phyloP scores from a whole-genome alignment of 2,888 invertebrate species.

The Cryptops parisi region DNA sequence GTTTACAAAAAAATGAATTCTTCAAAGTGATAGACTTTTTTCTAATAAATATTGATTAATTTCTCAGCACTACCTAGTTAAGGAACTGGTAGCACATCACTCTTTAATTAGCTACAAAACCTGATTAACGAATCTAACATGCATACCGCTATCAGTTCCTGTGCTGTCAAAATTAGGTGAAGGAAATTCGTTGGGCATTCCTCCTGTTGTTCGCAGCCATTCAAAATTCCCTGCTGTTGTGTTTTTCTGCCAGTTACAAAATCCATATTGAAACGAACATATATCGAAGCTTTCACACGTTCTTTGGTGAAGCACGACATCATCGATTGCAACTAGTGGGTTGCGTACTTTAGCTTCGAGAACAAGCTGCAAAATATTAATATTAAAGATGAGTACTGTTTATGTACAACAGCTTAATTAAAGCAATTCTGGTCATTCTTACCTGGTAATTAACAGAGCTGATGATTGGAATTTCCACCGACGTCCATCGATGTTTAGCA shows the following conservation, averaged over 20 bases:
- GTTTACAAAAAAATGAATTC: too few species aligned
- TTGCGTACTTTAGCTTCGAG: background rate
- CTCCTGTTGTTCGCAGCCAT: background rate
- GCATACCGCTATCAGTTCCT: background rate
- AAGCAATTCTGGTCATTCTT: background rate
- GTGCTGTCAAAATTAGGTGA: background rate
- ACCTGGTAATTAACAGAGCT: background rate
- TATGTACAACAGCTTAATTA: background rate
- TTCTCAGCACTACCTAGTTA: too few species aligned
- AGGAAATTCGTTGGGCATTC: background rate
- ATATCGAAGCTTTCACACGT: background rate
- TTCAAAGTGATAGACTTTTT: too few species aligned
- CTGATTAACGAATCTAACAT: too few species aligned
- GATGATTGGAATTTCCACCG: background rate
- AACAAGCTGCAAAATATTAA: background rate
- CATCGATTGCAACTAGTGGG: background rate
- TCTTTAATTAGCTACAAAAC: too few species aligned
- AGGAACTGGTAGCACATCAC: too few species aligned
- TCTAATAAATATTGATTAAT: too few species aligned
- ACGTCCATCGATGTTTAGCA: background rate
- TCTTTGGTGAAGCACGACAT: background rate
- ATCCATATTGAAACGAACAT: background rate
- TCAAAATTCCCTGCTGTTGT: background rate
- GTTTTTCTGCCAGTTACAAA: background rate
- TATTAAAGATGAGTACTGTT: background rate